phyloP scores from a whole-genome alignment of 2,113 vertebrate species.

The Myiopsitta monachus region DNA sequence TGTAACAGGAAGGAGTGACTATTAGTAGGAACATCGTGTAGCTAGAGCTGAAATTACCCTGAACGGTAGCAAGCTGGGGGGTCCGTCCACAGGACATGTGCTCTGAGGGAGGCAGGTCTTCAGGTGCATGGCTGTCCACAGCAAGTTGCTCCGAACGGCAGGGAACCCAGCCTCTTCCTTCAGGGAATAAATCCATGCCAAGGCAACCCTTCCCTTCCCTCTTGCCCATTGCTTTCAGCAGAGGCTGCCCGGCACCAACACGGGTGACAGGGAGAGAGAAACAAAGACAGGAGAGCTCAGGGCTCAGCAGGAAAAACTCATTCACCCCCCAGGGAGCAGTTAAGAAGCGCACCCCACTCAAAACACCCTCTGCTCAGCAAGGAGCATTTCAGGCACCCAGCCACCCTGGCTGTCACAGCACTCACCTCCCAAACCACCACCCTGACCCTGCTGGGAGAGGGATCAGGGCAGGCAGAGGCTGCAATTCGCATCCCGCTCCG shows the following conservation, averaged over 20 bases:
- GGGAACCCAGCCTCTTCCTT: not conserved
- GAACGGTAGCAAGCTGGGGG: not conserved
- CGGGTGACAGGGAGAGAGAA: rapidly evolving
- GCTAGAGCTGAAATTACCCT: not conserved
- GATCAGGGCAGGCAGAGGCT: rapidly evolving
- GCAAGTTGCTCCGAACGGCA: not conserved
- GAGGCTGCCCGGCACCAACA: too few species aligned
- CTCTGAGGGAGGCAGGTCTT: rapidly evolving
- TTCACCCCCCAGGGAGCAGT: not conserved
- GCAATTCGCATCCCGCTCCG: rapidly evolving
- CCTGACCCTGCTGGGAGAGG: not conserved
- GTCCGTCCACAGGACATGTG: not conserved
- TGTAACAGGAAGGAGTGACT: not conserved
- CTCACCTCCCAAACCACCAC: rapidly evolving
- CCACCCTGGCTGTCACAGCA: not conserved
- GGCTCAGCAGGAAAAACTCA: rapidly evolving
- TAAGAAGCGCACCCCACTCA: not conserved
- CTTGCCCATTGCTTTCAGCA: not conserved
- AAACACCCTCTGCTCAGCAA: not conserved
- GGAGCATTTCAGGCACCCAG: not conserved
- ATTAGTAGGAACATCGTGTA: too few species aligned
- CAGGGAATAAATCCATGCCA: too few species aligned
- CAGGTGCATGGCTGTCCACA: not conserved
- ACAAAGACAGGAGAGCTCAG: not conserved
- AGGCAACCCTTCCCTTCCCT: too few species aligned